A percentile compares a stretch with the other conserved stretches of the same genome.
Evolutionary conservation across 2,113 vertebrate species (phyloP).

Genomic region (Cyprinodon brontotheroides): DNA sequence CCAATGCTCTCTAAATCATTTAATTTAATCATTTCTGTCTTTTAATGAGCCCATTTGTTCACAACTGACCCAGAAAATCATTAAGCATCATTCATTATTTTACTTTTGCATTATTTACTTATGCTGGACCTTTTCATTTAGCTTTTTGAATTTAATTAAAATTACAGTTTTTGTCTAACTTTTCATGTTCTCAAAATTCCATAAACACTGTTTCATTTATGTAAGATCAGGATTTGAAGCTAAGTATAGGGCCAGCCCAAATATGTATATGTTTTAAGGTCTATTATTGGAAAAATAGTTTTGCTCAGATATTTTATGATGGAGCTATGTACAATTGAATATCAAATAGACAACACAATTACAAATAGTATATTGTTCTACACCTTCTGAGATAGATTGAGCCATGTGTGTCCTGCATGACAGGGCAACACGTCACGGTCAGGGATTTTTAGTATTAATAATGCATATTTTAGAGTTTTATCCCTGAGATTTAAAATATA

Average conservation of each 20-base stretch:
- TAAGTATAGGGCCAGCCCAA: neutral
- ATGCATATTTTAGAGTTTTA: no score
- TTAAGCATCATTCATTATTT: no score
- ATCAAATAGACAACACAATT: neutral
- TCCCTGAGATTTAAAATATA: no score
- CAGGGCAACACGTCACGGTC: no score
- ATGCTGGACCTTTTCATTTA: neutral
- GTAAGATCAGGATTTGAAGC: neutral
- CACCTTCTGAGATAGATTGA: neutral
- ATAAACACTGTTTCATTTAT: no score
- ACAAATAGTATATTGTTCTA: neutral
- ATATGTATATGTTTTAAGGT: neutral
- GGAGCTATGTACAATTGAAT: neutral
- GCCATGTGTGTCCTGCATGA: no score
- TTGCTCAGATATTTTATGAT: neutral
- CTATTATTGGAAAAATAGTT: neutral
- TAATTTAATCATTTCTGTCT: slow-evolving; percentile 22
- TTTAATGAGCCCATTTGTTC: slow-evolving; percentile 4
- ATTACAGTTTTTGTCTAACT: neutral
- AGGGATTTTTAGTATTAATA: no score
- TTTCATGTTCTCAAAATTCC: neutral
- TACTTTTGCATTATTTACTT: neutral
- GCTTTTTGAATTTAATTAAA: neutral
- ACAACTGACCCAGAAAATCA: slow-evolving; percentile 15
- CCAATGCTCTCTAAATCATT: slow-evolving; percentile 19